Evolutionary conservation across 2,888 invertebrate genomes (phyloP).

Genomic region (Plebejus argus): DNA sequence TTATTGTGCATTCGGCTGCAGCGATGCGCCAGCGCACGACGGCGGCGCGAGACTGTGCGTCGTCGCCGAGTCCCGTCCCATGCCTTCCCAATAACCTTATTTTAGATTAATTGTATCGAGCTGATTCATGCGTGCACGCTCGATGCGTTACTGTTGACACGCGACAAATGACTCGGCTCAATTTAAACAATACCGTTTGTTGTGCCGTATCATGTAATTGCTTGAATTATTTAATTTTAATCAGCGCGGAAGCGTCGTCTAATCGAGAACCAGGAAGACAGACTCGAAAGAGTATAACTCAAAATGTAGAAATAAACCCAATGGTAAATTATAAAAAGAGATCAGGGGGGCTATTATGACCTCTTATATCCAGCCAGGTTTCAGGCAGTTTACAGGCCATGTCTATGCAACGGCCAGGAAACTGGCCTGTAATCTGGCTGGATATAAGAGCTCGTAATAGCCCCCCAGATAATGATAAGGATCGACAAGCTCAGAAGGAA

Average conservation of each 20-base stretch:
- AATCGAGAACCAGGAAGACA: background rate
- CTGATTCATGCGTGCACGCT: conserved; percentile 72
- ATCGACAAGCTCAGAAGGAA: background rate
- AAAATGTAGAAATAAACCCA: background rate
- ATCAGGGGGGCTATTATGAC: no score
- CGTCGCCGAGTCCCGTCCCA: conserved; percentile 60
- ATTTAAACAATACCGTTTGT: conserved; percentile 55
- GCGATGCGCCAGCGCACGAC: conserved; percentile 60
- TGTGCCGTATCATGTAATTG: conserved; percentile 23
- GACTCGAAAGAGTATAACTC: background rate
- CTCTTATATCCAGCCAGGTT: no score
- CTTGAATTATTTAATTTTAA: conserved; percentile 42
- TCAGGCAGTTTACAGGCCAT: no score
- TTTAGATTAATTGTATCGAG: conserved; percentile 79
- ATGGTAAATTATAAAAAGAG: background rate
- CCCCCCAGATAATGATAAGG: background rate
- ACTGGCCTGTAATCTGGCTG: no score
- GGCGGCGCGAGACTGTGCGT: conserved; percentile 73
- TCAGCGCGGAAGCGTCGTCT: background rate
- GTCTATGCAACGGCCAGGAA: no score
- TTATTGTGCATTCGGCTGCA: conserved; percentile 52
- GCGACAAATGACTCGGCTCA: conserved; percentile 67
- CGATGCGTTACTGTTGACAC: conserved; percentile 67
- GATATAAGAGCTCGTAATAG: no score
- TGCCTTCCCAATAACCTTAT: conserved; percentile 77